Evolutionary conservation across 2,888 invertebrate genomes (phyloP).

Genomic region (Rhingia campestris): DNA sequence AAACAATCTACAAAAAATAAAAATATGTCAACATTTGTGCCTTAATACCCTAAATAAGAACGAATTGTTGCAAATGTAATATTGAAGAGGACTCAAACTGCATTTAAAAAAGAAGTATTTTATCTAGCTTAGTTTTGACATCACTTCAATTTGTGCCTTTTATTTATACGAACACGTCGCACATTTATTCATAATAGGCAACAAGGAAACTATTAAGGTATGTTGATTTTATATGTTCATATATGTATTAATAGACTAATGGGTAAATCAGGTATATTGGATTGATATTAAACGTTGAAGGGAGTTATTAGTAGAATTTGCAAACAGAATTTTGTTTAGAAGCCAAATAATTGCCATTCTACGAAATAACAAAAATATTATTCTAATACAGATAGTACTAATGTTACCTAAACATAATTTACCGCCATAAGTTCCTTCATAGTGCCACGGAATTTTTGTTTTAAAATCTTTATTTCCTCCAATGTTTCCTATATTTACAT

Average conservation of each 20-base stretch:
- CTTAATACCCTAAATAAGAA: conserved; percentile 40
- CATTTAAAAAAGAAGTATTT: conserved; percentile 40
- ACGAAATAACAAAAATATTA: too few relatives aligned
- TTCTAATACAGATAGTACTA: too few relatives aligned
- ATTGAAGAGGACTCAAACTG: conserved; percentile 29
- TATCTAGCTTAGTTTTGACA: conserved; percentile 24
- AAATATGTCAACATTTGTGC: conserved; percentile 55
- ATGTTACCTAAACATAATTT: too few relatives aligned
- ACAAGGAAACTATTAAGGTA: conserved; percentile 65
- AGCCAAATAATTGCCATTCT: too few relatives aligned
- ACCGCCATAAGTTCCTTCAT: too few relatives aligned
- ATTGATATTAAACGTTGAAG: too few relatives aligned
- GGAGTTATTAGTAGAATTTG: too few relatives aligned
- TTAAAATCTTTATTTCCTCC: too few relatives aligned
- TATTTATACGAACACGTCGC: conserved; percentile 59
- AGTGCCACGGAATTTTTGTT: too few relatives aligned
- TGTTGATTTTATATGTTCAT: conserved; percentile 10
- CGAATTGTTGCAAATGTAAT: conserved; percentile 31
- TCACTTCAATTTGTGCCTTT: conserved; percentile 33
- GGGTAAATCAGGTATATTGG: too few relatives aligned
- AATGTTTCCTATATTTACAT: too few relatives aligned
- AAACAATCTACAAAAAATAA: conserved; percentile 57
- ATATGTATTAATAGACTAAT: neutral
- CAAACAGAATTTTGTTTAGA: too few relatives aligned
- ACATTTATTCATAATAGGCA: conserved; percentile 48